These are phyloP conservation scores for Sylvia borin DNA, from an alignment of 2,797 vertebrate genomes.

Conservation along the genomic window DNA sequence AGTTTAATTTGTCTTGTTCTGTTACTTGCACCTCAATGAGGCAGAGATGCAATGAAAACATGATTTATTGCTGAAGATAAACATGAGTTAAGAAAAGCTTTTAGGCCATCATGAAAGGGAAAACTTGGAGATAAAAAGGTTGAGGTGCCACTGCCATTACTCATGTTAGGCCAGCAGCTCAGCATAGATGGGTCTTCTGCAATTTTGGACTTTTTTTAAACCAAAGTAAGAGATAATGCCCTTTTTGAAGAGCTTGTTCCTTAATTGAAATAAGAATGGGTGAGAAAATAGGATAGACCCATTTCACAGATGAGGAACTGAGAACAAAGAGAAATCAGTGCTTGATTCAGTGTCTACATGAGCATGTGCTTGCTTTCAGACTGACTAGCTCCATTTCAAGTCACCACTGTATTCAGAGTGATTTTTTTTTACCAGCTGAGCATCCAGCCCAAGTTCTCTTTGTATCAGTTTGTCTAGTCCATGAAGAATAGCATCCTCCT, in stretches of 20 bases:
- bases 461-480: constrained; percentile 34
- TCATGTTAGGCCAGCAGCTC: neutral
- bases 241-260: neutral
- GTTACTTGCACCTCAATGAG: neutral
- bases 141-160: neutral
- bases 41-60: neutral
- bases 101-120: neutral
- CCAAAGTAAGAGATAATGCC: neutral
- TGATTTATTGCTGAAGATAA: constrained; percentile 36
- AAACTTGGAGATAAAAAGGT: neutral
- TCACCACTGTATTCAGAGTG: neutral
- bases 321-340: constrained; percentile 20
- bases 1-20: constrained; percentile 13
- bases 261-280: neutral
- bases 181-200: neutral
- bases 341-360: neutral
- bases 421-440: constrained; percentile 1
- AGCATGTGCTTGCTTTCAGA: neutral
- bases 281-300: neutral
- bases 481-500: constrained; percentile 44
- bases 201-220: neutral
- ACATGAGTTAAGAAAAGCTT: neutral
- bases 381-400: neutral
- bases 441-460: constrained; percentile 2
- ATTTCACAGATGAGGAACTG: neutral